phyloP scores from a whole-genome alignment of 2,888 invertebrate genomes.

The Spisula solida region DNA sequence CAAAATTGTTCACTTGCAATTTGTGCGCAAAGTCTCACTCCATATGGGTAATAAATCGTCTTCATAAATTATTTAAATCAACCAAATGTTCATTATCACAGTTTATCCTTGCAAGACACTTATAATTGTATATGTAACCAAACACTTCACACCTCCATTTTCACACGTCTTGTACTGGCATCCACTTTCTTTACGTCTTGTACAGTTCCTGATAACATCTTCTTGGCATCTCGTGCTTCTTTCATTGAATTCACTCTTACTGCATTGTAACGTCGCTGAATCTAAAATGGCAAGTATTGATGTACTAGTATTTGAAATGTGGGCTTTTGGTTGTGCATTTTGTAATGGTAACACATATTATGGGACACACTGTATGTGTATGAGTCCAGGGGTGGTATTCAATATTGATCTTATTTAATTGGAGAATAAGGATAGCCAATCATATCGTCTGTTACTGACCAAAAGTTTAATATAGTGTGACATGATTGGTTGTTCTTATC shows the following conservation, averaged over 20 bases:
- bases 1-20: neutral
- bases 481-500: no score
- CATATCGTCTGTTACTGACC: no score
- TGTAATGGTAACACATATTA: no score
- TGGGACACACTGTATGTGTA: no score
- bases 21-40: neutral
- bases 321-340: no score
- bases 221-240: slow-evolving; percentile 79
- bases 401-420: no score
- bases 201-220: slow-evolving; percentile 73
- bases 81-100: neutral
- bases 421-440: no score
- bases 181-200: slow-evolving; percentile 65
- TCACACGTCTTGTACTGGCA: slow-evolving; percentile 51
- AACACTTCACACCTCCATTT: slow-evolving; percentile 54
- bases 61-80: neutral
- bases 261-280: slow-evolving; percentile 82
- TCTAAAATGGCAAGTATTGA: slow-evolving; percentile 69
- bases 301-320: no score
- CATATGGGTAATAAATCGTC: neutral
- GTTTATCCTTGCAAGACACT: neutral
- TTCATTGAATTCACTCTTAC: slow-evolving; percentile 82
- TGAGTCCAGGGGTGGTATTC: no score
- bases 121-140: neutral
- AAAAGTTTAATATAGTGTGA: no score